A percentile compares a stretch with the other conserved stretches of the same genome.
phyloP scores from a whole-genome alignment of 2,888 invertebrate species.

The Cotesia congregata region DNA sequence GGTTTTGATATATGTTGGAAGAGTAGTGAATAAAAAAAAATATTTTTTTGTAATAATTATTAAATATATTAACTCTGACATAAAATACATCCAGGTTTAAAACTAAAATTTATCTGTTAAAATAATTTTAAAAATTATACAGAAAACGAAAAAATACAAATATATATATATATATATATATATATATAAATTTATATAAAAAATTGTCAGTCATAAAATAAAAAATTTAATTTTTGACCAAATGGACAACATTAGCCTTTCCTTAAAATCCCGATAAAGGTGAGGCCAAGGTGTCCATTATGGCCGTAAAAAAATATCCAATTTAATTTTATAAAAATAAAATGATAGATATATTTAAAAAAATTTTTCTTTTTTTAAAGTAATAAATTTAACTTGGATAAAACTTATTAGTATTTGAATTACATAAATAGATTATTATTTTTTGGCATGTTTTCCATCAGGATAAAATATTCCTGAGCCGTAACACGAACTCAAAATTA shows the following conservation, averaged over 20 bases:
- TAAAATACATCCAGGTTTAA: background rate
- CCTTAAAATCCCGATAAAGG: slow-evolving; percentile 64
- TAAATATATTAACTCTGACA: slow-evolving; percentile 9
- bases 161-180: too few species aligned
- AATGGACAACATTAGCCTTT: slow-evolving; percentile 69
- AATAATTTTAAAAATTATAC: slow-evolving; percentile 1
- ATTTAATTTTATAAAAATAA: slow-evolving; percentile 31
- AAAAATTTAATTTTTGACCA: slow-evolving; percentile 33
- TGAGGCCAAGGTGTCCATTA: slow-evolving; percentile 69
- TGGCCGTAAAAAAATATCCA: slow-evolving; percentile 41
- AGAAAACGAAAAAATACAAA: background rate
- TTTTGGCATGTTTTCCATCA: slow-evolving; percentile 66
- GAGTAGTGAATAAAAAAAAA: too few species aligned
- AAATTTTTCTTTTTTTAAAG: background rate
- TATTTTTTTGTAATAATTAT: background rate
- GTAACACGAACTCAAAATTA: slow-evolving; percentile 41
- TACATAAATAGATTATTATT: slow-evolving; percentile 55
- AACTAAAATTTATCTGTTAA: background rate
- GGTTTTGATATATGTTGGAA: too few species aligned
- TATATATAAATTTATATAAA: background rate
- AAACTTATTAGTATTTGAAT: slow-evolving; percentile 47
- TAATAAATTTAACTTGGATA: slow-evolving; percentile 16
- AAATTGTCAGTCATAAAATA: slow-evolving; percentile 4
- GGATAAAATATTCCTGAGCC: slow-evolving; percentile 29
- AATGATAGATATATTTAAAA: slow-evolving; percentile 30